A percentile compares a stretch with the other conserved stretches of the same genome.
phyloP scores from a whole-genome alignment of 2,797 vertebrate species.

The Gadopsis bispinosus region DNA sequence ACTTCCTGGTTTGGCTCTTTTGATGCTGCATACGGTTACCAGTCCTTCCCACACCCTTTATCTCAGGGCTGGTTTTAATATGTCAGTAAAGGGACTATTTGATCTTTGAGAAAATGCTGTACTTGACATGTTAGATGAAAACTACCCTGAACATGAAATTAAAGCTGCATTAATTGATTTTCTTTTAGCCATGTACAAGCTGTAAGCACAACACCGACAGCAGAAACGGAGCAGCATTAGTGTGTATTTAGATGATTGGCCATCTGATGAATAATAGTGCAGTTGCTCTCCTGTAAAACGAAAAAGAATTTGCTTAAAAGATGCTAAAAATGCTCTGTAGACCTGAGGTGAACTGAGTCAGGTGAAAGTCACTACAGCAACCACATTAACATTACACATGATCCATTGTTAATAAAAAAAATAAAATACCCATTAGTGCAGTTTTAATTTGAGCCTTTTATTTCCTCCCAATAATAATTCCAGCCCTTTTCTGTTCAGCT shows the following conservation, averaged over 20 bases:
- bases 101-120: conserved; percentile 11
- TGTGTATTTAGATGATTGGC: background rate
- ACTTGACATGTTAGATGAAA: background rate
- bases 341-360: background rate
- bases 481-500: background rate
- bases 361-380: background rate
- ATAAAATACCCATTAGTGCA: background rate
- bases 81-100: conserved; percentile 13
- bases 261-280: background rate
- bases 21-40: conserved; percentile 27
- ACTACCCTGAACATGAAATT: background rate
- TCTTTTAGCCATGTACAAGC: background rate
- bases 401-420: background rate
- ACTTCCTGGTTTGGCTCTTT: conserved; percentile 36
- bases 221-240: background rate
- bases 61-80: conserved; percentile 39
- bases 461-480: background rate
- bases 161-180: conserved; percentile 14
- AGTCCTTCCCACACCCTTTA: conserved; percentile 22
- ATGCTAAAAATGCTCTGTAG: no score
- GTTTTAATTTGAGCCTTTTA: background rate
- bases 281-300: background rate
- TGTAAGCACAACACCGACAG: background rate
- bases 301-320: no score
- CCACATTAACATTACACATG: background rate